Base-by-base conservation (phyloP, 2,888 invertebrate species). In the Embidobia sp. region DNA sequence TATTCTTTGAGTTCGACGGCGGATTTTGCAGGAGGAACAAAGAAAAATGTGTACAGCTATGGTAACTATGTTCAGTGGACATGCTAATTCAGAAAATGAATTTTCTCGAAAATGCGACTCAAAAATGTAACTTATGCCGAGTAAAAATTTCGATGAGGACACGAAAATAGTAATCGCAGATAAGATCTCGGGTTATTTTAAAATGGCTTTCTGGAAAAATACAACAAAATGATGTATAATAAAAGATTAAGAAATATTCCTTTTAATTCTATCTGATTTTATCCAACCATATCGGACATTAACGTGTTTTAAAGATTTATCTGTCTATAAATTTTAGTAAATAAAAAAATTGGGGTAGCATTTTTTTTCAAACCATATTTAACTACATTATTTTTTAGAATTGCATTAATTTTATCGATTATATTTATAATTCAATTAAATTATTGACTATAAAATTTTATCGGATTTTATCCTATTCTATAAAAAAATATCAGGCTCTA, bases 41-140 rank as follows among this genome's bases (percentile, higher is more conserved):
- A 19, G n/a, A 42, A 42, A 42, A 19, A 5, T 7, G n/a, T 10
- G 22, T 22, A 22, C 22, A 22, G n/a, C 42, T n/a, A 19, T 42
- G 19, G 15, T 42, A 42, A 42, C 42, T 19, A 19, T 42, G 42
- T 42, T 42, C 42, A 19, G 19, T 16, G 3, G 10, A 42, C 42
- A 19, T 18, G 19, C 19, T 42, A 42, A 42, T 42, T n/a, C 16
- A 15, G 42, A 42, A 42, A 42, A n/a, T 42, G 19, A 42, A 42
- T 42, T 42, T 19, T 10, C 10, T 19, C 42, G 19, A 42, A 42
- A 42, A 4, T 42, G 42, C n/a, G 10, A 19, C 16, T n/a, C 19
- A 42, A 42, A 42, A 42, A 42, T 42, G 19, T 19, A 42, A 42
- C 19, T 42, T 42, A 42, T 19, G 18, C n/a, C 42, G 10, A 6